Evolutionary conservation across 2,888 invertebrate genomes (phyloP).

Genomic region (Amblyjoppa proteus): DNA sequence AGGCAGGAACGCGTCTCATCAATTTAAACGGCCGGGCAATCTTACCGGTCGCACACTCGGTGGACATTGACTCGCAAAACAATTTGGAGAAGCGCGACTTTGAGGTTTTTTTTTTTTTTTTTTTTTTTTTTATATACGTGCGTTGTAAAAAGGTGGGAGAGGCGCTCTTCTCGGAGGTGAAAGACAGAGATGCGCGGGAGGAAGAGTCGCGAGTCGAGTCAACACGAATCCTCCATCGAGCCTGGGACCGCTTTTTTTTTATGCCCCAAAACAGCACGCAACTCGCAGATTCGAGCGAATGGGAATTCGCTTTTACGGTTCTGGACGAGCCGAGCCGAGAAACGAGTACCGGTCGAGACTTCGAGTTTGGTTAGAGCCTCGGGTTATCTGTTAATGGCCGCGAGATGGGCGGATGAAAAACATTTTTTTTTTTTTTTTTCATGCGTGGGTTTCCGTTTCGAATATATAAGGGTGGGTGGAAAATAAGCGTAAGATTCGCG

Average conservation of each 20-base stretch:
- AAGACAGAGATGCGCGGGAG: neutral
- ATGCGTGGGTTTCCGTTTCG: neutral
- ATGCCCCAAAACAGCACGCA: conserved; percentile 48
- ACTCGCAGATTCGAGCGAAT: conserved; percentile 40
- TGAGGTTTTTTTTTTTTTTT: too few species aligned
- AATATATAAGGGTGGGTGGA: neutral
- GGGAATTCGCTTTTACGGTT: conserved; percentile 52
- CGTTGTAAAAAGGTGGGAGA: neutral
- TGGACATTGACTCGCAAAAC: neutral
- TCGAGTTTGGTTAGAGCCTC: conserved; percentile 38
- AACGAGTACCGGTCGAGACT: conserved; percentile 21
- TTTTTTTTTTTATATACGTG: neutral
- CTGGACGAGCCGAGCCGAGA: neutral
- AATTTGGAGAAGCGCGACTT: conserved; percentile 38
- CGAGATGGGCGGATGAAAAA: neutral
- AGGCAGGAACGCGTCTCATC: conserved; percentile 72
- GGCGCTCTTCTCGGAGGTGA: neutral
- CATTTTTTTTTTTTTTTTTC: neutral
- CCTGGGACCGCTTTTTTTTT: conserved; percentile 34
- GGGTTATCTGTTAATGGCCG: conserved; percentile 40
- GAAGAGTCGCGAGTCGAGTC: conserved; percentile 63
- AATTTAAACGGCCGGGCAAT: conserved; percentile 66
- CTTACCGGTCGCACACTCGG: neutral
- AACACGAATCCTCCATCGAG: conserved; percentile 61
- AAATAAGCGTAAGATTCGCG: neutral